Base-by-base conservation (phyloP, 2,113 vertebrate genomes). In the Callospermophilus lateralis region DNA sequence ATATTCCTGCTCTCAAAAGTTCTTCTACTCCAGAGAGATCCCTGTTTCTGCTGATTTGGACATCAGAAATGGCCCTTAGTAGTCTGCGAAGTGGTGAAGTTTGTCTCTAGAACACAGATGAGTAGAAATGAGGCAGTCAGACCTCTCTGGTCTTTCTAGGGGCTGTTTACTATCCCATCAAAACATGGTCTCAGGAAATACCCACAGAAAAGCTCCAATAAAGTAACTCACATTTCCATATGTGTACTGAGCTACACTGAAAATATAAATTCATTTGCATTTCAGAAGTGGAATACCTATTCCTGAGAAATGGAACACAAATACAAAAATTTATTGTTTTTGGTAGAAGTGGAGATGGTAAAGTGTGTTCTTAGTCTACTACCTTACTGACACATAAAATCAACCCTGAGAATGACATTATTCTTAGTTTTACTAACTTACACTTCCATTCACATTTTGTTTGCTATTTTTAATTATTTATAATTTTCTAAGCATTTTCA, bases 401-500 rank as follows among this genome's bases (percentile, higher is more conserved):
- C 30, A 89, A 32, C 32, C 32, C 67, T 32, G 6, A 93, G 26
- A 79, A 67, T 63, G 28, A 84, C 20, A 51, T 87, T 70, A 39
- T 42, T 96, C 83, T 28, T 12, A 67, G 87, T 58, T 79, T 39
- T 45, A 45, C 6, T 78, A 95, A 48, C n/a, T 94, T 67, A 63
- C n/a, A 34, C 32, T 65, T 53, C n/a, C 6, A 58, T 32, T 81
- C 70, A 32, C 22, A 53, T 70, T 76, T 84, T 73, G 67, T 81
- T 85, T 83, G 65, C 39, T 67, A 73, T 94, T 90, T 53, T 79
- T 1, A 48, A 22, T 32, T 72, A 30, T 90, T 92, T 84, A 85
- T 81, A 12, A 78, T 85, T 83, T 94, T 72, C 58, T 97, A 85
- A 81, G 63, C 34, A 81, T 86, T 93, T 95, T 91, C 83, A 81